A percentile compares a stretch with the other conserved stretches of the same genome.
These are phyloP conservation scores for Coregonus suidteri DNA, from an alignment of 2,797 vertebrate species.

Conservation along the genomic window DNA sequence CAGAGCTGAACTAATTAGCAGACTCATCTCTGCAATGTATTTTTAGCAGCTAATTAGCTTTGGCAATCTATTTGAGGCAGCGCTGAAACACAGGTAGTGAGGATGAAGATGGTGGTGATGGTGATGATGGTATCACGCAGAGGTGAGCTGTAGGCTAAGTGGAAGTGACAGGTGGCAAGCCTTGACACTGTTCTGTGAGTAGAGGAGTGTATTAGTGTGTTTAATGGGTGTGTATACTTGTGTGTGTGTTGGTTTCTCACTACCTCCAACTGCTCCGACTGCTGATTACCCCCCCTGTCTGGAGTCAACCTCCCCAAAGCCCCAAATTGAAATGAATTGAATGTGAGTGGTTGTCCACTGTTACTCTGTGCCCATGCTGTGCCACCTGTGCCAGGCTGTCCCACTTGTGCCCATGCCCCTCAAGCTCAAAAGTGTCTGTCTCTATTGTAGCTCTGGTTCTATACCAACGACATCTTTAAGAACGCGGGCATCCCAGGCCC, in stretches of 20 bases:
- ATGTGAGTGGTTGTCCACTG: constrained; percentile 55
- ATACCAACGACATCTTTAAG: constrained; percentile 90
- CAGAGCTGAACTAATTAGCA: constrained; percentile 64
- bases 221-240: background rate
- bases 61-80: constrained; percentile 41
- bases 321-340: constrained; percentile 62
- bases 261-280: constrained; percentile 56
- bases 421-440: constrained; percentile 9
- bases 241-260: constrained; percentile 35
- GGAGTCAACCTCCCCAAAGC: constrained; percentile 50
- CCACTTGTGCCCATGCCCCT: constrained; percentile 44
- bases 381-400: constrained; percentile 53
- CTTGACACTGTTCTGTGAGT: constrained; percentile 53
- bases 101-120: constrained; percentile 7
- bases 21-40: constrained; percentile 54
- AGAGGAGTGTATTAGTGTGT: background rate
- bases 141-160: constrained; percentile 47
- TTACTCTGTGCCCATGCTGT: constrained; percentile 31
- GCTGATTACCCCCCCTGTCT: constrained; percentile 58
- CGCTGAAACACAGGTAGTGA: constrained; percentile 9
- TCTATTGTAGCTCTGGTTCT: constrained; percentile 88
- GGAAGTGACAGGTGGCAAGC: constrained; percentile 59
- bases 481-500: constrained; percentile 79
- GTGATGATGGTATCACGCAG: background rate
- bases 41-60: constrained; percentile 63